Evolutionary conservation across 2,888 invertebrate genomes (phyloP), one percentile per base, ranked within the genome.

Genomic region (Amblyjoppa fuscipennis): DNA sequence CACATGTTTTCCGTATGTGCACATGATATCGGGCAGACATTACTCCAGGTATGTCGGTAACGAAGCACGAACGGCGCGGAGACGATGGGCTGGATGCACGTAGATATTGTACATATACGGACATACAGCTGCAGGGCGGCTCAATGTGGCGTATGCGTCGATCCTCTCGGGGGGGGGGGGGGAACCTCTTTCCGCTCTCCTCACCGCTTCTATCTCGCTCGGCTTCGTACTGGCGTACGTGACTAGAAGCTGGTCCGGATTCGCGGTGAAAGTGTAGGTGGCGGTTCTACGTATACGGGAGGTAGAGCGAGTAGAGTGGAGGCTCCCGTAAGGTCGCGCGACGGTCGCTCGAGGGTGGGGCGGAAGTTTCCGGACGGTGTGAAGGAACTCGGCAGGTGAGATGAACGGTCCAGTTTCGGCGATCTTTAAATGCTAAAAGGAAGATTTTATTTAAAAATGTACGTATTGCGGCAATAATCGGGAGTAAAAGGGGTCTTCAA

Each of bases 161-260:
- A 83, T 76, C 77, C 76, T 77, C 79, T 20, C 20, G 20, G 20
- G 20, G 20, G 20, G 20, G 20, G 20, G 20, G 20, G 68, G 80
- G 79, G 71, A 2, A 1, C 56, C 66, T 77, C 66, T 38, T 34
- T 53, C 31, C 25, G 68, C 68, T 51, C 69, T 70, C 51, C 70
- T 59, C 31, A 73, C 51, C 76, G 49, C 45, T 16, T 78, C 45
- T 74, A 53, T 85, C 70, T 74, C 49, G 38, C 85, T 80, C 73
- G 73, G 69, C 20, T 77, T 83, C 83, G 71, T 81, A 56, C 69
- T 82, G 85, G 85, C 82, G 79, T 82, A 85, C 85, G 82, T 82
- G 85, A 85, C 85, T 85, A 82, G 79, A 85, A 79, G 79, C 61
- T 73, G 61, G 76, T 76, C 41, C 76, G 68, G 16, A 61, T 51